phyloP scores from a whole-genome alignment of 1,140 invertebrate species.

The Trichonephila inaurata region DNA sequence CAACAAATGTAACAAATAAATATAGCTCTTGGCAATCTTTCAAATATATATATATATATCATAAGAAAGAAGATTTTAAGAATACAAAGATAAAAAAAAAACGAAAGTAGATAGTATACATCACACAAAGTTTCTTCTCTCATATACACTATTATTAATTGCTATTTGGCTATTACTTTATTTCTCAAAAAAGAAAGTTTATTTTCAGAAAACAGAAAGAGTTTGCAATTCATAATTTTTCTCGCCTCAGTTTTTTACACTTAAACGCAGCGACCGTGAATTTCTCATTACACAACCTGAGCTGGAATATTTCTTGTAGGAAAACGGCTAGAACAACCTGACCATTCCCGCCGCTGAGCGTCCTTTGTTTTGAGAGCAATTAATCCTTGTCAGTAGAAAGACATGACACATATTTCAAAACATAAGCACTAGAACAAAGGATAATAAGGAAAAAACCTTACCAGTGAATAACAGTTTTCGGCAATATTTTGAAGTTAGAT shows the following conservation, averaged over 20 bases:
- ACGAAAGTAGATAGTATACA: background rate
- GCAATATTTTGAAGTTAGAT: conserved; percentile 39
- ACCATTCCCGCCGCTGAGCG: background rate
- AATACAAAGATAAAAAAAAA: too few species aligned
- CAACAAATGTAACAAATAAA: too few species aligned
- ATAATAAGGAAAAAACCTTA: conserved; percentile 6
- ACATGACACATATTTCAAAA: conserved; percentile 61
- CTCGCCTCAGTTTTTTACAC: background rate
- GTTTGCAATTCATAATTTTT: conserved; percentile 1
- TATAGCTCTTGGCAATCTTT: too few species aligned
- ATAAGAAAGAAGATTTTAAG: too few species aligned
- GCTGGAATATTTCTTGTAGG: conserved; percentile 41
- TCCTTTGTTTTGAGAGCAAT: conserved; percentile 64
- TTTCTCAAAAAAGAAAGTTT: background rate
- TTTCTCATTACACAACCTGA: conserved; percentile 26
- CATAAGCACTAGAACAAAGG: conserved; percentile 29
- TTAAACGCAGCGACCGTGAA: background rate
- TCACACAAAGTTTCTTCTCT: background rate
- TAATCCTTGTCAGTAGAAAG: conserved; percentile 64
- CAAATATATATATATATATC: too few species aligned
- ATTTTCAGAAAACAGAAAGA: background rate
- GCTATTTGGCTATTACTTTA: background rate
- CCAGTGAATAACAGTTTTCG: conserved; percentile 40
- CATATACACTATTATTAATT: background rate
- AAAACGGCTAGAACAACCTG: background rate